These are phyloP conservation scores for Muricea muricata DNA, from an alignment of 92 coral and sea anemone genomes.

Conservation along the genomic window DNA sequence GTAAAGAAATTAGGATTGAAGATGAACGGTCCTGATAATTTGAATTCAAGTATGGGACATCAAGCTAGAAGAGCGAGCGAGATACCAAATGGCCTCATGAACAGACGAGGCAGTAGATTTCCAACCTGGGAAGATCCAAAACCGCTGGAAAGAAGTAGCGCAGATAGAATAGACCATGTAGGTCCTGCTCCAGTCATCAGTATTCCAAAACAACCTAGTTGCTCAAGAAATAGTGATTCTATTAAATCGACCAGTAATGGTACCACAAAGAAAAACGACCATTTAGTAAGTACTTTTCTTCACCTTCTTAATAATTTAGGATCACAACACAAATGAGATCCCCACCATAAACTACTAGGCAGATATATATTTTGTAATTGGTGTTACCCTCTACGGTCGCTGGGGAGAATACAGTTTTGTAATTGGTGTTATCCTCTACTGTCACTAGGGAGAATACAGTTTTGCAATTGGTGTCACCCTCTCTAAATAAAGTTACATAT, in stretches of 20 bases:
- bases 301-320: no score
- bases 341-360: no score
- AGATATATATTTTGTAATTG: no score
- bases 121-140: conserved; percentile 33
- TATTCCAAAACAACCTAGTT: conserved; percentile 24
- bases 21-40: conserved; percentile 49
- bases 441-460: no score
- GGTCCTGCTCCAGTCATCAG: conserved; percentile 41
- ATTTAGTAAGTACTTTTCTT: conserved; percentile 22
- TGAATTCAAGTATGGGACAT: not conserved
- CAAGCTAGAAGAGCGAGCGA: conserved; percentile 19
- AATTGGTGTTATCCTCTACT: no score
- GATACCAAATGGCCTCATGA: conserved; percentile 19
- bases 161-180: conserved; percentile 36
- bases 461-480: no score
- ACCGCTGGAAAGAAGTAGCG: conserved; percentile 20
- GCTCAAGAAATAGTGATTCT: not conserved
- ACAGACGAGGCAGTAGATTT: conserved; percentile 27
- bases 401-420: no score
- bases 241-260: not conserved
- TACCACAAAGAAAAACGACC: not conserved
- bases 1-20: conserved; percentile 86
- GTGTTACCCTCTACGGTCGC: no score
- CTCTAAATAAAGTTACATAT: no score
- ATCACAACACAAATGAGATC: no score